Evolutionary conservation across 2,797 vertebrate genomes (phyloP).

Genomic region (Platalea minor): DNA sequence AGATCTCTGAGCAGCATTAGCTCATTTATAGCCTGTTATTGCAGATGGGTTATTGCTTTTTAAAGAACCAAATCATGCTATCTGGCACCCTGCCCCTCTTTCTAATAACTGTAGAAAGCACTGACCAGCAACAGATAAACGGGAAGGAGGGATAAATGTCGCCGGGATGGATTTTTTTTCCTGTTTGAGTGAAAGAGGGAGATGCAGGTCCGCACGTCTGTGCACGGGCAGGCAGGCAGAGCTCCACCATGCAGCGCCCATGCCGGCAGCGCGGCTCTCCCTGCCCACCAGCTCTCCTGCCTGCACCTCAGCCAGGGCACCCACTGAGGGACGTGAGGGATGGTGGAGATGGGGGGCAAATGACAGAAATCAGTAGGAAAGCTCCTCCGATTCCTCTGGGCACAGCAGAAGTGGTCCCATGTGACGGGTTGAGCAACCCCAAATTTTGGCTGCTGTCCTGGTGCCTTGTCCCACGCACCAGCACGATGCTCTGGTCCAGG

Average conservation of each 20-base stretch:
- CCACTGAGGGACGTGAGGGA: fast-evolving
- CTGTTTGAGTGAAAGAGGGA: neutral
- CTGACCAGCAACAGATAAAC: neutral
- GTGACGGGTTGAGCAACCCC: neutral
- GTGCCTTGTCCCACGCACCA: neutral
- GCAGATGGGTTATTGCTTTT: neutral
- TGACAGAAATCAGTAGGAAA: neutral
- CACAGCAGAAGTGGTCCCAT: neutral
- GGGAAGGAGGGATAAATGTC: neutral
- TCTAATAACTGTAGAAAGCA: neutral
- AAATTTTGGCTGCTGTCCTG: neutral
- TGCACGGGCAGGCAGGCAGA: neutral
- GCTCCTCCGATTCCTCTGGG: neutral
- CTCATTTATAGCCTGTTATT: neutral
- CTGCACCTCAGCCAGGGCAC: neutral
- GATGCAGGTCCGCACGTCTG: neutral
- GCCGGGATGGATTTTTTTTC: neutral
- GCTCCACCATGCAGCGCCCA: fast-evolving
- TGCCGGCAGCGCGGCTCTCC: fast-evolving
- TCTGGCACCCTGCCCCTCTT: neutral
- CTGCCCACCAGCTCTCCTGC: neutral
- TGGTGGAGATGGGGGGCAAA: fast-evolving
- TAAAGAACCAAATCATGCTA: neutral
- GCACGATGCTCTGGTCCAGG: neutral
- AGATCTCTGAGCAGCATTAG: neutral